Percentiles rank a stretch among this genome's conserved stretches.
Conservation (phyloP, 2,888 invertebrate genomes). For the Chrysopilus asiliformis region DNA sequence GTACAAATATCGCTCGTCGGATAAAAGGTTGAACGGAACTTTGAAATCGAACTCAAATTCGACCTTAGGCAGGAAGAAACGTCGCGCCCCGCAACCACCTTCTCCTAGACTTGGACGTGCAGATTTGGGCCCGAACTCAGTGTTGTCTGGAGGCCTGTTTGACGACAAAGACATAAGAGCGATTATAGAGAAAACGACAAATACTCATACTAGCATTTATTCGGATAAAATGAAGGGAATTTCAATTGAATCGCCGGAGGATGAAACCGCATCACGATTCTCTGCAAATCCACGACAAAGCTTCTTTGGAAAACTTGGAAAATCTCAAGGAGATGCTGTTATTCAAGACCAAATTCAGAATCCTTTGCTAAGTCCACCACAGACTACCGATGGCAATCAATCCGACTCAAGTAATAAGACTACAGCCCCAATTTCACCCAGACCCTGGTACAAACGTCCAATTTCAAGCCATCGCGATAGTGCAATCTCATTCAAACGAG, state of each 20-base stretch:
- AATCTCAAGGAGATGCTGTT: constrained; percentile 17
- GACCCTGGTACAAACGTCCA: constrained; percentile 54
- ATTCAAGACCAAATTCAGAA: constrained; percentile 20
- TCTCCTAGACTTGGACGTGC: not conserved
- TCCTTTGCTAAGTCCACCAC: constrained; percentile 7
- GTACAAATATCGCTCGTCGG: too few species aligned
- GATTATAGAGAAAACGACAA: constrained; percentile 10
- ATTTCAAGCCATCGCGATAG: constrained; percentile 19
- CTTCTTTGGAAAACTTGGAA: constrained; percentile 11
- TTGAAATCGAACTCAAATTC: constrained; percentile 9
- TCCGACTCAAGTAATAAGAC: not conserved
- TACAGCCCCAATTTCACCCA: constrained; percentile 36
- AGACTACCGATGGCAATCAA: not conserved
- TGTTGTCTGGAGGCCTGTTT: constrained; percentile 14
- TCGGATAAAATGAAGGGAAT: too few species aligned
- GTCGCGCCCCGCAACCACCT: constrained; percentile 20
- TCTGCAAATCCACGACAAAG: too few species aligned
- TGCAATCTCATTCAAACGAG: constrained; percentile 21
- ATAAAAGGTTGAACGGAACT: too few species aligned
- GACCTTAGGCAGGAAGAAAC: constrained; percentile 32
- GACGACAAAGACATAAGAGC: constrained; percentile 16
- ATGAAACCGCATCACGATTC: constrained; percentile 6
- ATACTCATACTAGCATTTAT: not conserved
- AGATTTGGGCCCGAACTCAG: constrained; percentile 18
- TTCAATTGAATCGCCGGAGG: not conserved